Conservation (phyloP, 2,113 vertebrate species). For the Ranitomeya imitator region DNA sequence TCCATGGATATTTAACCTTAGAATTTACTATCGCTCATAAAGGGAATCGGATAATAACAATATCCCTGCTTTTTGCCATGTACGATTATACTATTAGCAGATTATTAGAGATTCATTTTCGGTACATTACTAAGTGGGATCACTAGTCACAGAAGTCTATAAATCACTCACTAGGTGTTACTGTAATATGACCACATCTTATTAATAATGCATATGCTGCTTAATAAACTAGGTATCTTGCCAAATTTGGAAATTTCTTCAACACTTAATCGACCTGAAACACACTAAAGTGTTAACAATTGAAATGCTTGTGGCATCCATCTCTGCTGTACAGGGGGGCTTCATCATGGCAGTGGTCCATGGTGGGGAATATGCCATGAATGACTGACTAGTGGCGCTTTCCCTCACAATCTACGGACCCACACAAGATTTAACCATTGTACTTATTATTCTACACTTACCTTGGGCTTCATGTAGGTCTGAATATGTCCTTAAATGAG, state of each 20-base stretch:
- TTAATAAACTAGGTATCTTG: neutral
- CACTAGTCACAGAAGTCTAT: neutral
- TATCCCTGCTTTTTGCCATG: too few relatives aligned
- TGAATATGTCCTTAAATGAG: neutral
- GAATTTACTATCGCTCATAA: too few relatives aligned
- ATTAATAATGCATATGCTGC: too few relatives aligned
- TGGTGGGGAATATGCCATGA: neutral
- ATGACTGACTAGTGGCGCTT: neutral
- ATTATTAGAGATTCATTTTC: too few relatives aligned
- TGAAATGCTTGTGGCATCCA: neutral
- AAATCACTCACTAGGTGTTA: neutral
- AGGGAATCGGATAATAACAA: too few relatives aligned
- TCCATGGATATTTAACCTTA: too few relatives aligned
- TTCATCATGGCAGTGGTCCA: neutral
- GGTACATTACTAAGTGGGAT: too few relatives aligned
- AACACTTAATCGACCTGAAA: neutral
- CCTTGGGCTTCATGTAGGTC: slow-evolving; percentile 54
- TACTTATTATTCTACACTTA: slow-evolving; percentile 10
- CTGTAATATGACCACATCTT: neutral
- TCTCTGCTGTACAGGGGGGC: neutral
- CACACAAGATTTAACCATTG: neutral
- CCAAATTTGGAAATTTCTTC: neutral
- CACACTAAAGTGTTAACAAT: neutral
- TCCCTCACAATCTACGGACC: neutral
- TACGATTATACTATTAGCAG: too few relatives aligned